Percentiles rank a stretch among this genome's conserved stretches.
Conservation (phyloP, 2,888 invertebrate species). For the Unio delphinus region DNA sequence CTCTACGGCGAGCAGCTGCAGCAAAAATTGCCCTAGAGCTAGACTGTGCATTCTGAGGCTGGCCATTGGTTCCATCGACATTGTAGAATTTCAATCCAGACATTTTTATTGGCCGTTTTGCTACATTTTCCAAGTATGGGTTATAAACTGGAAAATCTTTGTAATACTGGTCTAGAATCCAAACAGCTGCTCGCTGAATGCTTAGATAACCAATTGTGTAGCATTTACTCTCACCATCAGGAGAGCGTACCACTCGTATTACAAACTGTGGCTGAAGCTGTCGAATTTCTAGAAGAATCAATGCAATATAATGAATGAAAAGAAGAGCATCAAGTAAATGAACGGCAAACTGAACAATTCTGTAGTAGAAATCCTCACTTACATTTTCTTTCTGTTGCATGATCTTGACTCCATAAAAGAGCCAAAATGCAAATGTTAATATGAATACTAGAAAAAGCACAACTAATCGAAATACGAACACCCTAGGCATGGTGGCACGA, state of each 20-base stretch:
- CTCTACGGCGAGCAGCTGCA: constrained; percentile 87
- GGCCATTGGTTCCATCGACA: constrained; percentile 80
- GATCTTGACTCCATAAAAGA: constrained; percentile 94
- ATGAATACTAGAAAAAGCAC: constrained; percentile 91
- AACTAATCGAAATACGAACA: constrained; percentile 90
- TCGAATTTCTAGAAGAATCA: constrained; percentile 92
- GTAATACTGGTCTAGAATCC: constrained; percentile 95
- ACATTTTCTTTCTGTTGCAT: constrained; percentile 66
- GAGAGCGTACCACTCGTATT: constrained; percentile 86
- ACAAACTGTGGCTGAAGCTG: constrained; percentile 89
- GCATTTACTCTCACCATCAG: constrained; percentile 92
- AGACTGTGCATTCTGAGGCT: constrained; percentile 55
- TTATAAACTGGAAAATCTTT: constrained; percentile 96
- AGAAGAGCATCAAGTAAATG: constrained; percentile 93
- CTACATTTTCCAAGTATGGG: constrained; percentile 78
- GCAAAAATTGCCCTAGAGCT: constrained; percentile 70
- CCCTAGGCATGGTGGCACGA: constrained; percentile 89
- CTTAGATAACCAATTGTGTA: constrained; percentile 82
- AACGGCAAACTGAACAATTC: constrained; percentile 91
- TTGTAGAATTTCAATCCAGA: constrained; percentile 90
- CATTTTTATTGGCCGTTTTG: constrained; percentile 56
- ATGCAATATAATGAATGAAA: constrained; percentile 94
- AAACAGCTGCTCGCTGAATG: constrained; percentile 95
- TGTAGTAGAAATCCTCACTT: constrained; percentile 78
- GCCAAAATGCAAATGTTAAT: constrained; percentile 96